Evolutionary conservation across 2,888 invertebrate species (phyloP).

Genomic region (Troglohyphantes excavatus): DNA sequence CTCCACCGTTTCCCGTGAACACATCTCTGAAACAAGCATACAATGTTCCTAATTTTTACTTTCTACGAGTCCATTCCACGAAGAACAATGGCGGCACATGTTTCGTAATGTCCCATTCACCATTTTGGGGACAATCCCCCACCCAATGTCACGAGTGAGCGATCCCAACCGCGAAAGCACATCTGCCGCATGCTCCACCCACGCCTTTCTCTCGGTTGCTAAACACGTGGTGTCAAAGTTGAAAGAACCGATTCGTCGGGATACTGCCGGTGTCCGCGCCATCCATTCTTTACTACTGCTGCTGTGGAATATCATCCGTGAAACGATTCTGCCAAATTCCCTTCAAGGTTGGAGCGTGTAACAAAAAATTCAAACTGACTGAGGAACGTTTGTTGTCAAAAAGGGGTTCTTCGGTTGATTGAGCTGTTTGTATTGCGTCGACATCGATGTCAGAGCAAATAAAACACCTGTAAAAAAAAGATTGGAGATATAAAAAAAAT

Average conservation of each 20-base stretch:
- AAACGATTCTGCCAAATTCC: constrained; percentile 21
- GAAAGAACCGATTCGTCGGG: constrained; percentile 29
- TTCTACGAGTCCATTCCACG: neutral
- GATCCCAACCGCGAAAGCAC: constrained; percentile 24
- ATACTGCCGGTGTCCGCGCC: constrained; percentile 25
- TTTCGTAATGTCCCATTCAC: constrained; percentile 10
- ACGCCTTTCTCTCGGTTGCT: neutral
- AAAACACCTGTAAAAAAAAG: no score
- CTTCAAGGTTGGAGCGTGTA: constrained; percentile 29
- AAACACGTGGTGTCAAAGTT: constrained; percentile 46
- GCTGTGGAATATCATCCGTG: constrained; percentile 29
- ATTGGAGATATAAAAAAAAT: no score
- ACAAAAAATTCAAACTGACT: constrained; percentile 10
- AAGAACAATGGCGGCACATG: constrained; percentile 16
- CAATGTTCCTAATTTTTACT: neutral
- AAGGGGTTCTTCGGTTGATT: neutral
- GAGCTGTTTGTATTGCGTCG: constrained; percentile 20
- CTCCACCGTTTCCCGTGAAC: constrained; percentile 1
- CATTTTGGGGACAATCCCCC: constrained; percentile 32
- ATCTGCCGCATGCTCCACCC: constrained; percentile 44
- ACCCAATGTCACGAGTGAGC: constrained; percentile 39
- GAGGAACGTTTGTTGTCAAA: neutral
- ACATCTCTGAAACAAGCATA: neutral
- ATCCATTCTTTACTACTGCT: constrained; percentile 5
- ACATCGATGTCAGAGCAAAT: no score